Conservation (phyloP, 2,888 invertebrate genomes). For the Leptopilina syphax region DNA sequence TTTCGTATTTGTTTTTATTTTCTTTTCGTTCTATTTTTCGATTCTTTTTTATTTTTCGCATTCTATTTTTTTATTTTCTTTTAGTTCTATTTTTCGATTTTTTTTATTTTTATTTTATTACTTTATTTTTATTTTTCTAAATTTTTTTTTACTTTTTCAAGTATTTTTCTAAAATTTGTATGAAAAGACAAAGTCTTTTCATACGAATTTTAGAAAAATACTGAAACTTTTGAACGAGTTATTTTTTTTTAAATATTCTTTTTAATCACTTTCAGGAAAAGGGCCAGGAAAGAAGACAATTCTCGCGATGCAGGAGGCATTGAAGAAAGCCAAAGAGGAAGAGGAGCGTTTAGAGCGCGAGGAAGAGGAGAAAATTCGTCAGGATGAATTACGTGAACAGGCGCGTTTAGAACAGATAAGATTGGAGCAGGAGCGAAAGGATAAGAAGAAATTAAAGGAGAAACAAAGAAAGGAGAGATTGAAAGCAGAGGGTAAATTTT, state of each 20-base stretch:
- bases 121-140: too few species aligned
- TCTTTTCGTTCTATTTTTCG: too few species aligned
- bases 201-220: too few species aligned
- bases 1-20: too few species aligned
- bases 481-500: conserved; percentile 96
- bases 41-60: too few species aligned
- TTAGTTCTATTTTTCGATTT: too few species aligned
- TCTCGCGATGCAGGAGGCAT: conserved; percentile 93
- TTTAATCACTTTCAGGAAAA: conserved; percentile 67
- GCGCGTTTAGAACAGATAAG: conserved; percentile 86
- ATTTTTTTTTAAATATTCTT: neutral
- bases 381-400: conserved; percentile 86
- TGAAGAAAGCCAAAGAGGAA: conserved; percentile 91
- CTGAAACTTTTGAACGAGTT: too few species aligned
- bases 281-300: conserved; percentile 92
- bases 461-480: conserved; percentile 94
- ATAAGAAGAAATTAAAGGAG: conserved; percentile 93
- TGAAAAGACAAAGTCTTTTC: too few species aligned
- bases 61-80: too few species aligned
- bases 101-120: too few species aligned
- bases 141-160: too few species aligned
- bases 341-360: conserved; percentile 86
- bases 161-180: too few species aligned
- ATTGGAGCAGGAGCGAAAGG: conserved; percentile 91
- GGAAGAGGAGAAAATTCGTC: conserved; percentile 88